Evolutionary conservation across 1,140 invertebrate genomes (phyloP).

Genomic region (Chionoecetes opilio): DNA sequence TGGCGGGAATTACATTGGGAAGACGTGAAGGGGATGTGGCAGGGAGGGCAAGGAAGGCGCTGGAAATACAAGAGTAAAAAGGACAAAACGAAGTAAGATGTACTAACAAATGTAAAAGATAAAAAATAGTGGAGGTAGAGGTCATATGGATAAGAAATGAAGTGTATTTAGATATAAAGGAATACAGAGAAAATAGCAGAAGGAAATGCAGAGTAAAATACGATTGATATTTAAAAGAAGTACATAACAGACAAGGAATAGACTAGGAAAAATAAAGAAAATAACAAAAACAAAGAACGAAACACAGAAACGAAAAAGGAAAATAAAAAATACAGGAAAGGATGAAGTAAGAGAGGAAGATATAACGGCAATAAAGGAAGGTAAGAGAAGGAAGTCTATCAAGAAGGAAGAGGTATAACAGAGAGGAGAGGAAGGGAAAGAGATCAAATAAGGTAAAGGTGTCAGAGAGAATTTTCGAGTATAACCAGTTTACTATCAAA

Average conservation of each 20-base stretch:
- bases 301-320: neutral
- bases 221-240: neutral
- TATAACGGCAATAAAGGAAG: neutral
- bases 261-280: neutral
- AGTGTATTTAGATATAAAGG: neutral
- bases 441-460: neutral
- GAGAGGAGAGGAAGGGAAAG: neutral
- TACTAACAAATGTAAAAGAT: neutral
- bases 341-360: too few species aligned
- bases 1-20: neutral
- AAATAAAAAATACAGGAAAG: too few species aligned
- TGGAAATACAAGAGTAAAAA: neutral
- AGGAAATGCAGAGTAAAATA: neutral
- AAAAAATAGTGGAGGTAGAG: neutral
- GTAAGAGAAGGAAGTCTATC: neutral
- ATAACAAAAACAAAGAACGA: neutral
- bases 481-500: neutral
- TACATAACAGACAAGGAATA: neutral
- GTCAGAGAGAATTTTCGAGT: neutral
- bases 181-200: neutral
- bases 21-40: neutral
- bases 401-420: neutral
- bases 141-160: neutral
- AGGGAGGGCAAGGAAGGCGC: neutral
- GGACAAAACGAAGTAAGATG: neutral